These are phyloP conservation scores for Neolamprologus caudopunctatus DNA, from an alignment of 2,113 vertebrate genomes.

Conservation along the genomic window DNA sequence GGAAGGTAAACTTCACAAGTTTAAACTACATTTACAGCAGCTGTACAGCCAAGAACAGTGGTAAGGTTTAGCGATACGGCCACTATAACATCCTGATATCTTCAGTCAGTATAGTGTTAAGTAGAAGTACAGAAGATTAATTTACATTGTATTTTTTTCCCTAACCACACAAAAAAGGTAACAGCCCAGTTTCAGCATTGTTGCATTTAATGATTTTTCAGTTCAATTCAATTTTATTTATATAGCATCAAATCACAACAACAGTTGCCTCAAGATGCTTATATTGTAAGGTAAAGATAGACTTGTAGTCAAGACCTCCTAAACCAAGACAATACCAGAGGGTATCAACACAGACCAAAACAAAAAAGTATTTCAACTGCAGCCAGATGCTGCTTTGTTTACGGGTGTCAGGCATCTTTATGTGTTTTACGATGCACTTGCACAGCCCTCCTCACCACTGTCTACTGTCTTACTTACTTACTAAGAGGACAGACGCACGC, in stretches of 20 bases:
- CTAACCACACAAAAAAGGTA: not conserved
- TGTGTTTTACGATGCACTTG: not conserved
- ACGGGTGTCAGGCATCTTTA: not conserved
- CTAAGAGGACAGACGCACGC: not conserved
- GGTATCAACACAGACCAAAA: not conserved
- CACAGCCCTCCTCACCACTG: not conserved
- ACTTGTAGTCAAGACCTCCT: accelerated
- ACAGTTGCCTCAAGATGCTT: not conserved
- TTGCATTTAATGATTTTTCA: not conserved
- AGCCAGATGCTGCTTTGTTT: not conserved
- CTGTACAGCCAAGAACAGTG: not conserved
- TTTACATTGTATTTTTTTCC: not conserved
- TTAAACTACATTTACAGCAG: not conserved
- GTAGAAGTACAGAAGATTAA: not conserved
- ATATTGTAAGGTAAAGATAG: not conserved
- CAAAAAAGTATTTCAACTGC: not conserved
- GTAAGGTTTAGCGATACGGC: not conserved
- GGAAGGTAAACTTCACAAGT: not conserved
- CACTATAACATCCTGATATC: not conserved
- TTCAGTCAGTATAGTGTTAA: not conserved
- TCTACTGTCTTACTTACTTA: not conserved
- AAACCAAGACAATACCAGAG: not conserved
- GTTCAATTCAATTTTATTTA: not conserved
- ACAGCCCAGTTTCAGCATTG: not conserved
- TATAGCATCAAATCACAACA: not conserved